Evolutionary conservation across 1,140 invertebrate genomes (phyloP).

Genomic region (Zaprionus lachaisei): DNA sequence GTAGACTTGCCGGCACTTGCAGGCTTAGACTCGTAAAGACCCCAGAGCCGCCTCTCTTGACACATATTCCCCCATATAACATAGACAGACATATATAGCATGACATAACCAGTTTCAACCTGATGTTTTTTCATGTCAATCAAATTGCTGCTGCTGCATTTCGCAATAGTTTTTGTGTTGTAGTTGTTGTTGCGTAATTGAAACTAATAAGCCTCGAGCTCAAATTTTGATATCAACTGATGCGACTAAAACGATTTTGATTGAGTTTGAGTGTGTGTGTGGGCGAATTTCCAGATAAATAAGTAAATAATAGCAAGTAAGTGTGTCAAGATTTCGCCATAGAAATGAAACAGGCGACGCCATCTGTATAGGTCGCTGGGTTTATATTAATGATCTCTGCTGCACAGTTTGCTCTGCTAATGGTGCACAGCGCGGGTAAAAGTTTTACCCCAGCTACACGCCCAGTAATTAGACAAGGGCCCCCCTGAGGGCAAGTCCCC

Average conservation of each 20-base stretch:
- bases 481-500: neutral
- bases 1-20: slow-evolving; percentile 53
- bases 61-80: slow-evolving; percentile 37
- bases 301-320: slow-evolving; percentile 26
- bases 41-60: slow-evolving; percentile 52
- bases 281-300: slow-evolving; percentile 25
- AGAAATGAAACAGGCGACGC: neutral
- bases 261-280: slow-evolving; percentile 23
- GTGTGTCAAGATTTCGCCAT: slow-evolving; percentile 55
- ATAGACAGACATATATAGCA: slow-evolving; percentile 29
- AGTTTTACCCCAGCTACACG: slow-evolving; percentile 38
- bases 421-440: slow-evolving; percentile 34
- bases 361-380: slow-evolving; percentile 17
- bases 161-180: slow-evolving; percentile 45
- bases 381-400: slow-evolving; percentile 39
- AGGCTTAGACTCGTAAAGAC: slow-evolving; percentile 25
- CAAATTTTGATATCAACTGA: slow-evolving; percentile 43
- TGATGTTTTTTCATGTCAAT: slow-evolving; percentile 50
- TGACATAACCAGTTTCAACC: slow-evolving; percentile 59
- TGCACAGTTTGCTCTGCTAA: slow-evolving; percentile 23
- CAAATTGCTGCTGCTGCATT: slow-evolving; percentile 49
- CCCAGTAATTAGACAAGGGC: slow-evolving; percentile 53
- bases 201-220: slow-evolving; percentile 34
- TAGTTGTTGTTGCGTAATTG: slow-evolving; percentile 35
- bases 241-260: slow-evolving; percentile 48